Percentiles rank a stretch among this genome's conserved stretches.
phyloP scores from a whole-genome alignment of 2,113 vertebrate species.

The Pangasianodon hypophthalmus region DNA sequence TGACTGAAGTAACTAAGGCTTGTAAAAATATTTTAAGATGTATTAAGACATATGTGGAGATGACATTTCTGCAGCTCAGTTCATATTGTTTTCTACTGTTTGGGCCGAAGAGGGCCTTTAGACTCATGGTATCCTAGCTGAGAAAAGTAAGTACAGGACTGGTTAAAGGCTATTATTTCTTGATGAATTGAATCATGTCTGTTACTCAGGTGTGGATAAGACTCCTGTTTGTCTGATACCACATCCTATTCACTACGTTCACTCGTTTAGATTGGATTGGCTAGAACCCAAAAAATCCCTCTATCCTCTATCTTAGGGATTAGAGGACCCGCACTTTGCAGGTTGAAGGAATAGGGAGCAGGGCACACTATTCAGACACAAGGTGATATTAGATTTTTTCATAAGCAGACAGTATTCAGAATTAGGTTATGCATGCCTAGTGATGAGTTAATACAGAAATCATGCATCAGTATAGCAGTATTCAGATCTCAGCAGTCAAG shows the following conservation, averaged over 20 bases:
- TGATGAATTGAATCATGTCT: background rate
- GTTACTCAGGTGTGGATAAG: background rate
- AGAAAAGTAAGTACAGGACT: background rate
- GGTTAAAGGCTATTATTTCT: background rate
- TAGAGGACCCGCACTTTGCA: background rate
- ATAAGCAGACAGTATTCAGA: background rate
- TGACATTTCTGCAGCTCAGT: background rate
- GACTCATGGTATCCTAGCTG: background rate
- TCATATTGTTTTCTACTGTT: background rate
- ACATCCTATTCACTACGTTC: background rate
- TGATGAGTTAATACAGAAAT: background rate
- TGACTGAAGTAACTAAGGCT: background rate
- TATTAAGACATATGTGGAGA: background rate
- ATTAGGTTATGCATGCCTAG: background rate
- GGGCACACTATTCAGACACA: background rate
- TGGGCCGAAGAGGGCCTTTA: background rate
- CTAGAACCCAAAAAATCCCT: background rate
- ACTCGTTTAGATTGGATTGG: background rate
- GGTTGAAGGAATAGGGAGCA: background rate
- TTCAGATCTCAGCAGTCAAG: background rate
- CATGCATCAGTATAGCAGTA: background rate
- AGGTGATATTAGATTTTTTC: background rate
- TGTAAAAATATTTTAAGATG: background rate
- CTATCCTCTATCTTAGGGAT: background rate
- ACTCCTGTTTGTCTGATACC: background rate